Conservation (phyloP, 1,140 invertebrate genomes). For the Tyrophagus putrescentiae region DNA sequence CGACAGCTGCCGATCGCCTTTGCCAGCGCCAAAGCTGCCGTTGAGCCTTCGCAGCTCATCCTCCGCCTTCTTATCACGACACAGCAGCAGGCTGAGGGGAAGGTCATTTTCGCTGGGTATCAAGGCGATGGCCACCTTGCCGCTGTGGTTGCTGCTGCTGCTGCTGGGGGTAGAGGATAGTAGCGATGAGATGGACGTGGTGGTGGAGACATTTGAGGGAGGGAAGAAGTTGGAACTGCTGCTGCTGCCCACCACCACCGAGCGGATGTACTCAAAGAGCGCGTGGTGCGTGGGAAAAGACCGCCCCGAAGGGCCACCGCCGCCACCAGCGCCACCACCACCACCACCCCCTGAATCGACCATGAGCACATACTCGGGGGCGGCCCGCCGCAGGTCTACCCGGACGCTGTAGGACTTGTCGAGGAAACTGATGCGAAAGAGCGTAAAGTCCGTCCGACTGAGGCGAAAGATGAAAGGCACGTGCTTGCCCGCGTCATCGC, state of each 20-base stretch:
- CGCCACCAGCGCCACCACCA: too few relatives aligned
- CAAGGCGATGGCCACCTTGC: slow-evolving; percentile 24
- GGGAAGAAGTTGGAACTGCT: too few relatives aligned
- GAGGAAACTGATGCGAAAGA: slow-evolving; percentile 45
- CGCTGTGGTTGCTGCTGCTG: too few relatives aligned
- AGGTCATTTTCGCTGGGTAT: slow-evolving; percentile 14
- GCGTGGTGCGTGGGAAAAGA: neutral
- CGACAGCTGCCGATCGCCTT: neutral
- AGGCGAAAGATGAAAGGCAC: slow-evolving; percentile 65
- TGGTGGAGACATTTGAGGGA: too few relatives aligned
- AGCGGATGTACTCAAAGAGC: neutral
- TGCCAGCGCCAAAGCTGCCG: neutral
- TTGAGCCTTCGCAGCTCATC: neutral
- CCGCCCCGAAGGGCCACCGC: too few relatives aligned
- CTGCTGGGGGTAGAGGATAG: too few relatives aligned
- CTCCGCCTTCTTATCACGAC: neutral
- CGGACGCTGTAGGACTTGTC: too few relatives aligned
- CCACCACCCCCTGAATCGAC: too few relatives aligned
- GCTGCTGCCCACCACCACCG: too few relatives aligned
- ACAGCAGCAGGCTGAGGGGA: slow-evolving; percentile 10
- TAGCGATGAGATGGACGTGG: too few relatives aligned
- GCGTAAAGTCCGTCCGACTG: slow-evolving; percentile 56
- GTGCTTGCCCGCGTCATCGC: slow-evolving; percentile 43
- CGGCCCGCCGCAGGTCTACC: too few relatives aligned
- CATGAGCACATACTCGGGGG: too few relatives aligned